Evolutionary conservation across 1,140 invertebrate genomes (phyloP).

Genomic region (Macrostomum lignano): DNA sequence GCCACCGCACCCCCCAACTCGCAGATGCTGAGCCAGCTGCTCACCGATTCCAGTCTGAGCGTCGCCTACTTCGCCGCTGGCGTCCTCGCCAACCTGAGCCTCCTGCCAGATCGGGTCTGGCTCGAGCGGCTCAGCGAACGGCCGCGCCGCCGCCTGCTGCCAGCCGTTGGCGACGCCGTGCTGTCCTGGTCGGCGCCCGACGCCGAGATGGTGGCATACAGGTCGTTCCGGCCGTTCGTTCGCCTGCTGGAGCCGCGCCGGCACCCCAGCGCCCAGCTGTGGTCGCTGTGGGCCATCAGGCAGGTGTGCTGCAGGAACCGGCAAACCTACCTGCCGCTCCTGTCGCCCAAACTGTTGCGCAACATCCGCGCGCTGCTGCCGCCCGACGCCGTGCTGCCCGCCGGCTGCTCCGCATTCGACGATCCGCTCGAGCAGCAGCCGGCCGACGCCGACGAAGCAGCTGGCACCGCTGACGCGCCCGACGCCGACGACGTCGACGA

Average conservation of each 20-base stretch:
- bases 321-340: background rate
- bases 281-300: constrained; percentile 54
- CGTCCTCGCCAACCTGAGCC: constrained; percentile 43
- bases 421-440: too few relatives aligned
- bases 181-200: constrained; percentile 40
- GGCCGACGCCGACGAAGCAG: too few relatives aligned
- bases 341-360: background rate
- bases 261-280: constrained; percentile 40
- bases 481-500: too few relatives aligned
- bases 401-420: too few relatives aligned
- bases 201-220: constrained; percentile 51
- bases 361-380: too few relatives aligned
- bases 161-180: constrained; percentile 35
- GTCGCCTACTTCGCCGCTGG: constrained; percentile 54
- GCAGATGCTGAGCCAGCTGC: too few relatives aligned
- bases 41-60: too few relatives aligned
- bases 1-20: too few relatives aligned
- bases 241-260: constrained; percentile 35
- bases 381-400: too few relatives aligned
- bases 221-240: constrained; percentile 47
- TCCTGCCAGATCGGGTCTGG: constrained; percentile 13
- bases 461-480: too few relatives aligned
- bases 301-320: constrained; percentile 48
- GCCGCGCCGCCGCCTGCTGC: constrained; percentile 31
- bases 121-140: constrained; percentile 29